Conservation (phyloP, 2,113 vertebrate genomes). For the Dromaius novaehollandiae region DNA sequence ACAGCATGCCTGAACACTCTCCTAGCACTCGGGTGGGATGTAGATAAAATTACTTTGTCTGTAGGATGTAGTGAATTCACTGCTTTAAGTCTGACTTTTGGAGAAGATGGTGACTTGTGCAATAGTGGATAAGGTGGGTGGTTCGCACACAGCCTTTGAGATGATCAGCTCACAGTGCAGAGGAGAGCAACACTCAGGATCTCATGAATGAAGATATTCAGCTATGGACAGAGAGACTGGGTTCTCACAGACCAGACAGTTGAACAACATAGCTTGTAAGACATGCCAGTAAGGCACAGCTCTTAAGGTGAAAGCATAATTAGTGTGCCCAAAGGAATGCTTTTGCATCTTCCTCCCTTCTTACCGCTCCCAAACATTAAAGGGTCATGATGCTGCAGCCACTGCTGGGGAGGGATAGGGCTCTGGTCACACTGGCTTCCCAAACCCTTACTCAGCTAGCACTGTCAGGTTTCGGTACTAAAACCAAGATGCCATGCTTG, state of each 20-base stretch:
- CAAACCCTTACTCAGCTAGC: not conserved
- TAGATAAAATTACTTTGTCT: not conserved
- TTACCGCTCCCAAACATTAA: not conserved
- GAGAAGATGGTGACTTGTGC: not conserved
- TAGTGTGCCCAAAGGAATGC: not conserved
- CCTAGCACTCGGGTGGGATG: rapidly evolving
- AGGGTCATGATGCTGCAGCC: not conserved
- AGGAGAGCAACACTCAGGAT: not conserved
- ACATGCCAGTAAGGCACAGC: not conserved
- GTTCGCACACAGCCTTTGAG: not conserved
- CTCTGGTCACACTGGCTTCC: not conserved
- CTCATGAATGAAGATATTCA: not conserved
- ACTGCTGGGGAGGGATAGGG: not conserved
- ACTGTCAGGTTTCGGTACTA: not conserved
- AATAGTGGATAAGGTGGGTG: not conserved
- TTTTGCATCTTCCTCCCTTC: not conserved
- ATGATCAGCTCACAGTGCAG: not conserved
- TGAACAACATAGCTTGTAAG: not conserved
- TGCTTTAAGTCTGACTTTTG: not conserved
- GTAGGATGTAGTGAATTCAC: not conserved
- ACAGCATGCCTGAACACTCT: not conserved
- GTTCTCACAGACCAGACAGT: not conserved
- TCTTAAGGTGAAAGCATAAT: not conserved
- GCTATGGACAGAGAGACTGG: not conserved
- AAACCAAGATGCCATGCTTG: not conserved